Evolutionary conservation across 2,113 vertebrate genomes (phyloP).

Genomic region (Picathartes gymnocephalus): DNA sequence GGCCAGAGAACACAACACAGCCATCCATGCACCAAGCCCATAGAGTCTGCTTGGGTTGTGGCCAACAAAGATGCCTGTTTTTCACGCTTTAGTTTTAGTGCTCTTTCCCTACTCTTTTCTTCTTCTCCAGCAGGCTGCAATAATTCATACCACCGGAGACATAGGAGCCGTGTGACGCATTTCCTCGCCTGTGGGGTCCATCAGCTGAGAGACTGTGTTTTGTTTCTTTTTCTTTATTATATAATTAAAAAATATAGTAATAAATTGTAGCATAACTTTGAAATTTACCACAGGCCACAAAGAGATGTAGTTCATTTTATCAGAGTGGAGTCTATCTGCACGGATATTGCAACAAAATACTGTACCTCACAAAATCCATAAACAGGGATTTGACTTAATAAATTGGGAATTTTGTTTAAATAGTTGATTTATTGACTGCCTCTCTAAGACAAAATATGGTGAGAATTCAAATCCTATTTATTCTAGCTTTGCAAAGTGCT

Average conservation of each 20-base stretch:
- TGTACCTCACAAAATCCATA: background rate
- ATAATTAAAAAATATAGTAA: background rate
- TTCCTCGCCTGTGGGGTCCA: constrained; percentile 2
- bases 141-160: background rate
- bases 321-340: background rate
- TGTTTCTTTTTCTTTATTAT: background rate
- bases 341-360: background rate
- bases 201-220: background rate
- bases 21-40: background rate
- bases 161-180: background rate
- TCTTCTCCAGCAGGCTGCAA: constrained; percentile 16
- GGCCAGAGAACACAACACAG: background rate
- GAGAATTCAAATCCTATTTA: background rate
- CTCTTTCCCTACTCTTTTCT: background rate
- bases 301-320: background rate
- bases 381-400: background rate
- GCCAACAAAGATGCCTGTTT: background rate
- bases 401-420: background rate
- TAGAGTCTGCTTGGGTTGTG: background rate
- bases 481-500: background rate
- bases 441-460: background rate
- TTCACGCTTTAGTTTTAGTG: background rate
- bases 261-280: background rate
- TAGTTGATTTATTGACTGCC: background rate
- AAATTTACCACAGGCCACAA: background rate